Base-by-base conservation (phyloP, 2,113 vertebrate genomes). In the Mormyrus lacerda region DNA sequence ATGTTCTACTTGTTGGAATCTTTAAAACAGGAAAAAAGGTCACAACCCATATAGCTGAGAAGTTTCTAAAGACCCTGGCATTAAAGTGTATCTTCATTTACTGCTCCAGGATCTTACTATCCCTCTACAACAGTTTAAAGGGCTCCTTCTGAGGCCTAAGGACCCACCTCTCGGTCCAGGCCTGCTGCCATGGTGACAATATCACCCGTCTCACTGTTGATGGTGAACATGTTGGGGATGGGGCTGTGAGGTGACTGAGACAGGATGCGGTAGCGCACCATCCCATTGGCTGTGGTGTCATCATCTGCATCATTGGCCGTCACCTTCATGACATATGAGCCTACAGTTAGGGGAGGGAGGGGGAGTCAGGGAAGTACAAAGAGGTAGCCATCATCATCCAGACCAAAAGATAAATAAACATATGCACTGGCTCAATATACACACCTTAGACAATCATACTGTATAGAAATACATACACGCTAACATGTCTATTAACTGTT, bases 171-270 rank as follows among this genome's bases (percentile, higher is more conserved):
- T 89, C 98, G 95, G 93, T 99, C 98, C 1, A 99, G 97, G 31
- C 98, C 98, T 0, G 98, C 97, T 0, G 98, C 98, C 92, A 99
- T 97, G 0, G 98, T 99, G 91, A 97, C 96, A 0, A 99, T 98
- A 91, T 98, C 97, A 13, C 98, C 98, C 0, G 97, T 99, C 95
- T 99, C 97, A 0, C 97, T 98, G 96, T 98, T 98, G 89, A 99
- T 98, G 55, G 98, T 98, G 91, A 99, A 99, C 97, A 99, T 98
- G 90, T 98, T 98, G 1, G 98, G 97, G 0, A 98, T 98, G 0
- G 98, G 97, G 93, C 97, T 99, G 95, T 98, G 97, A 0, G 98
- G 98, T 1, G 94, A 97, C 94, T 99, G 98, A 0, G 98, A 97
- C 93, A 99, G 94, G 4, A 99, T 98, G 1, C 97, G 95, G 91